Base-by-base conservation (phyloP, 2,797 vertebrate species). In the Micropoecilia bifurca region DNA sequence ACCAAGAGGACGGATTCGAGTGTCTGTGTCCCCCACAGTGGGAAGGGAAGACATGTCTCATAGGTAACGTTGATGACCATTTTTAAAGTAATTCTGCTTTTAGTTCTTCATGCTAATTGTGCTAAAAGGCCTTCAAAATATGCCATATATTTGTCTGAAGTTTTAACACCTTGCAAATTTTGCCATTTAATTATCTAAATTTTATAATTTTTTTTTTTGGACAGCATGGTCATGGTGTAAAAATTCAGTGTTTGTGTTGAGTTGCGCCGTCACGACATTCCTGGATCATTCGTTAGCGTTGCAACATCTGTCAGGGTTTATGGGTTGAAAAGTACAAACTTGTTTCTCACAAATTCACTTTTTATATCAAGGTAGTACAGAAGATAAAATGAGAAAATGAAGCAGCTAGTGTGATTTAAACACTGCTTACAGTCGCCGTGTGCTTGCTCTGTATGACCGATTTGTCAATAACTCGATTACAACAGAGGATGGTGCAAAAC, bases 11-110 rank as follows among this genome's bases (percentile, higher is more conserved):
- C n/a, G 93, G 96, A n/a, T 99, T 98, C 0, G 96, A 98, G 94
- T 99, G 98, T 36, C 91, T 97, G 88, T 99, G 98, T 87, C 97
- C 97, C 3, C 96, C 96, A 0, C 97, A 98, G 91, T 99, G 98
- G 98, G 95, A 96, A 85, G 98, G 98, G 77, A 96, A 96, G 92
- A 99, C 98, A 14, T 99, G 98, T 91, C 97, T 97, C 90, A 96
- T 98, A 82, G 98, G 98, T 99, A 93, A 39, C 4, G 43, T 30
- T 6, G n/a, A 57, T 3, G 0, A 1, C 14, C 48, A 12, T 47
- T 59, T 16, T 13, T 36, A 68, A 33, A 20, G 16, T 20, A 39
- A 36, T 36, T n/a, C 72, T 74, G 5, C 48, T 25, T 36, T 3
- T 78, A 68, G 20, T 12, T 68, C 63, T 41, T 8, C 8, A 41